phyloP scores from a whole-genome alignment of 92 coral and sea anemone species.

The Pocillopora meandrina region DNA sequence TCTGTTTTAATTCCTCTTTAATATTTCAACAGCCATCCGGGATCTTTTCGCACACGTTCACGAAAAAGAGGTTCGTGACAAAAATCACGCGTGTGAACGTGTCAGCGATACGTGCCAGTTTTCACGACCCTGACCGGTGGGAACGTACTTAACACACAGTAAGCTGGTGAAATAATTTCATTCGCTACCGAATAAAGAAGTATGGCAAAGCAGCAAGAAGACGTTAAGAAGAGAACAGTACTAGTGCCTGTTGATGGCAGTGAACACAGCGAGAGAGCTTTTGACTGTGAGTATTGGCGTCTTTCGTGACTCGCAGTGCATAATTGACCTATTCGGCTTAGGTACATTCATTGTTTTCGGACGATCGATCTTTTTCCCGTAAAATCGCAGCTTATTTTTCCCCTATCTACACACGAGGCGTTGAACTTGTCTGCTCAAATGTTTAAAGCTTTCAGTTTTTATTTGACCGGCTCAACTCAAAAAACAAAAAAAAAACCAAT shows the following conservation, averaged over 20 bases:
- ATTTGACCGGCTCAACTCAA: no score
- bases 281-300: conserved; percentile 72
- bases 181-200: background rate
- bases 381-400: no score
- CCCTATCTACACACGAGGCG: no score
- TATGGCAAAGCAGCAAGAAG: conserved; percentile 28
- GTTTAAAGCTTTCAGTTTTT: no score
- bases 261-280: conserved; percentile 74
- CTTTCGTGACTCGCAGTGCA: background rate
- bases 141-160: no score
- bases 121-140: conserved; percentile 1
- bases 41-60: background rate
- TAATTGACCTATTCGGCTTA: no score
- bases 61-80: conserved; percentile 30
- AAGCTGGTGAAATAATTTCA: no score
- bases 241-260: conserved; percentile 82
- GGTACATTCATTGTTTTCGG: no score
- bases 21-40: background rate
- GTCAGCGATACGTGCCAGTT: conserved; percentile 1
- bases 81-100: background rate
- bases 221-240: conserved; percentile 32
- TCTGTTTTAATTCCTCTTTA: no score
- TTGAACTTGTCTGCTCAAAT: no score
- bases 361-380: no score
- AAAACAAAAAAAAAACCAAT: no score